Evolutionary conservation across 2,888 invertebrate genomes (phyloP), one percentile per base, ranked within the genome.

Genomic region (Onchidella celtica): DNA sequence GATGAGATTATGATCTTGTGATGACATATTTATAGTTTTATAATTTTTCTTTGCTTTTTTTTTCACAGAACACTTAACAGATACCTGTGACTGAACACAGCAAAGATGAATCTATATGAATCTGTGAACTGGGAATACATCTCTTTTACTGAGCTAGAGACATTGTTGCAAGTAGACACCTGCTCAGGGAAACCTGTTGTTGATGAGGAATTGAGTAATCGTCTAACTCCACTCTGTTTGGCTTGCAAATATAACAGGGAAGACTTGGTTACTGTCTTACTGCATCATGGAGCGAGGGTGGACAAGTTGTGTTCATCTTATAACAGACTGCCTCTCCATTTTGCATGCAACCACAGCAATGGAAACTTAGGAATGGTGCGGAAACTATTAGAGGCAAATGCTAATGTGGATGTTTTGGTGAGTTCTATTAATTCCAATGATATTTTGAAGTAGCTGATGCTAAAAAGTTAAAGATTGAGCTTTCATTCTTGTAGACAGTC

Each of bases 221-320:
- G 68, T 2, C 21, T 77, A 61, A 84, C 82, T 2, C 84, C 84
- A 6, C 73, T 84, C 21, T 74, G 84, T 63, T 24, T 79, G 29
- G 85, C 85, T 3, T 83, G 82, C 78, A 80, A 82, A 47, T 40
- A 78, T 63, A 81, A 84, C n/a, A 76, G 83, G 14, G 75, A 72
- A 11, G 84, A 83, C 40, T 75, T 85, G 14, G 81, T 85, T 14
- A 69, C 72, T 2, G 59, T 83, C 27, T 74, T 85, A 11, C 70
- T 85, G 47, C 70, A 61, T 14, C 76, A 75, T 69, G 82, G 84
- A 6, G 85, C 85, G 14, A 38, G 69, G 21, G 66, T 79, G 1
- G 82, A 85, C 59, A 80, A 69, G 14, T 21, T 38, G 4, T 72
- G 72, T 36, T 55, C 73, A 21, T 72, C 63, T 21, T 55, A 70